These are phyloP conservation scores for Rhipidura dahli DNA, from an alignment of 2,113 vertebrate genomes.

Conservation along the genomic window DNA sequence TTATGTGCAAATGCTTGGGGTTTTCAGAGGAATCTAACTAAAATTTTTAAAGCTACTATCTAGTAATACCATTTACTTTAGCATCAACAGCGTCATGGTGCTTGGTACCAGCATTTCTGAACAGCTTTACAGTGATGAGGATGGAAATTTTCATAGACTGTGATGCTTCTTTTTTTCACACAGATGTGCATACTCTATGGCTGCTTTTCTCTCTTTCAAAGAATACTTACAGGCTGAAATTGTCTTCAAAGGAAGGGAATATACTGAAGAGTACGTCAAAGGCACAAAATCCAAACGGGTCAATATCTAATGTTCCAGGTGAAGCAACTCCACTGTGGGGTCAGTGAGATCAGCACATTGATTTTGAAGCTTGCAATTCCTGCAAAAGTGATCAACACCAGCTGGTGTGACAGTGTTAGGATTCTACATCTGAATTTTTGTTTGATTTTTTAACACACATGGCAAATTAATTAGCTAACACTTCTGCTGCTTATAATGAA, in stretches of 20 bases:
- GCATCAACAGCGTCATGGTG: fast-evolving
- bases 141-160: neutral
- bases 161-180: neutral
- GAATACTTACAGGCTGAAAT: neutral
- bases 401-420: neutral
- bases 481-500: neutral
- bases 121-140: neutral
- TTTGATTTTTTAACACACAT: neutral
- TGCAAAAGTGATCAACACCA: neutral
- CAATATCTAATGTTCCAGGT: neutral
- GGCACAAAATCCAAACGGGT: neutral
- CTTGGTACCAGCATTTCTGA: neutral
- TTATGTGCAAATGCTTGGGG: neutral
- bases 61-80: neutral
- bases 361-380: neutral
- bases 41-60: neutral
- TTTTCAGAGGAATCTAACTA: neutral
- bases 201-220: neutral
- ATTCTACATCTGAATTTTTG: neutral
- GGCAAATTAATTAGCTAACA: neutral
- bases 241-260: neutral
- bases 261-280: neutral
- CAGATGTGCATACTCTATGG: neutral
- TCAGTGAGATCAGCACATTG: neutral
- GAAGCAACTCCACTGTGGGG: neutral